phyloP scores from a whole-genome alignment of 2,113 vertebrate species.

The Callithrix jacchus region DNA sequence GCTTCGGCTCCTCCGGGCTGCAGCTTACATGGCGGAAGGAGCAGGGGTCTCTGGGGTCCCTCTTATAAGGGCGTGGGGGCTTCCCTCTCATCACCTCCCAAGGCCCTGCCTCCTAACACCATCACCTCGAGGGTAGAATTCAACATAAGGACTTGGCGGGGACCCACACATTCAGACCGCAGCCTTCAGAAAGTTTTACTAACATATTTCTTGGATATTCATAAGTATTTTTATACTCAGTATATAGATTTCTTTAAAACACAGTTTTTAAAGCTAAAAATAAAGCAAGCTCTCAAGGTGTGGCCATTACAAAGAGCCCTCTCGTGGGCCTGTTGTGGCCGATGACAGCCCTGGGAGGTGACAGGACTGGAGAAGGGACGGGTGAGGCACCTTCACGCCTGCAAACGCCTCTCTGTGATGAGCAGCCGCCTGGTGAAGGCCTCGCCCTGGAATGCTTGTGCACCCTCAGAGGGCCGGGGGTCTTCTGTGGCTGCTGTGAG shows the following conservation, averaged over 20 bases:
- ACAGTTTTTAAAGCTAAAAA: background rate
- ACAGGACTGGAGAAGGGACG: background rate
- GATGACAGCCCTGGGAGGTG: accelerated
- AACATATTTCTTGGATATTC: background rate
- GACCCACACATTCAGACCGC: background rate
- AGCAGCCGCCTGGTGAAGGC: background rate
- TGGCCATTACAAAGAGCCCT: accelerated
- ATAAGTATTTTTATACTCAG: accelerated
- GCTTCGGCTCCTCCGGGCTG: background rate
- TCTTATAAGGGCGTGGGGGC: background rate
- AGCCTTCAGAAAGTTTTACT: background rate
- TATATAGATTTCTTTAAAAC: background rate
- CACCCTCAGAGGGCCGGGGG: accelerated
- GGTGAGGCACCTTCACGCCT: accelerated
- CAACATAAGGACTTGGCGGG: background rate
- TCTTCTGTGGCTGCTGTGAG: background rate
- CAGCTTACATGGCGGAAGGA: background rate
- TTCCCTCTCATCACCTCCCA: background rate
- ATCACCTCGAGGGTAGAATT: background rate
- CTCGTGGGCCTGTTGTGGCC: background rate
- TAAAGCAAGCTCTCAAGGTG: background rate
- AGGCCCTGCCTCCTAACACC: background rate
- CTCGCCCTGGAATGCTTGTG: accelerated
- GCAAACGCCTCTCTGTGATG: background rate
- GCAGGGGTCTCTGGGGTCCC: background rate